A percentile compares a stretch with the other conserved stretches of the same genome.
phyloP scores from a whole-genome alignment of 2,113 vertebrate genomes.

The Hemichromis elongatus region DNA sequence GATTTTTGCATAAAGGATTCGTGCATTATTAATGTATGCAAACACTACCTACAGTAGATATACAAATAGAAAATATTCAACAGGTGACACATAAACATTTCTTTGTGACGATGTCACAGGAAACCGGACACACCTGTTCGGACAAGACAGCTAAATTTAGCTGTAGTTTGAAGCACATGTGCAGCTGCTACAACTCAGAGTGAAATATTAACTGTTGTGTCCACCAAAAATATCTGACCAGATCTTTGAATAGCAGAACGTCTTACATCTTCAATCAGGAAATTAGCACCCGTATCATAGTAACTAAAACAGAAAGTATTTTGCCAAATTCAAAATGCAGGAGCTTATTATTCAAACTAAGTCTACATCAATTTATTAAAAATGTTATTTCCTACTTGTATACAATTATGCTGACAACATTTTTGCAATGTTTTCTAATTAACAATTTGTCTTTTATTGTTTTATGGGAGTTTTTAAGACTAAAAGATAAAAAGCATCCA shows the following conservation, averaged over 20 bases:
- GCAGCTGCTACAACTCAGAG: neutral
- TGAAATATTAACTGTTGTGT: neutral
- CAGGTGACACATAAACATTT: neutral
- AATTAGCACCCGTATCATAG: neutral
- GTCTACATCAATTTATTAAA: too few species aligned
- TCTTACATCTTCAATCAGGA: neutral
- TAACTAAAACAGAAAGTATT: rapidly evolving
- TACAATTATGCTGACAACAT: too few species aligned
- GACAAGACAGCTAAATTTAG: neutral
- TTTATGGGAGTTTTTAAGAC: neutral
- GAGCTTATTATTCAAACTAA: too few species aligned
- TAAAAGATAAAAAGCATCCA: neutral
- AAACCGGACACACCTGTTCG: neutral
- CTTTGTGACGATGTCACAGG: neutral
- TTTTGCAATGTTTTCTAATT: neutral
- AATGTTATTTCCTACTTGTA: too few species aligned
- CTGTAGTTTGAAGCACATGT: neutral
- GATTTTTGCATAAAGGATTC: neutral
- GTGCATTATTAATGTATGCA: neutral
- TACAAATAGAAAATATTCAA: neutral
- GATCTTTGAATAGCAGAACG: neutral
- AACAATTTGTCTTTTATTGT: neutral
- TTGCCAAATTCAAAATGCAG: too few species aligned
- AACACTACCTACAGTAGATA: neutral
- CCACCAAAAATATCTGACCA: neutral